Evolutionary conservation across 2,888 invertebrate species (phyloP).

Genomic region (Spicauda simplicius): DNA sequence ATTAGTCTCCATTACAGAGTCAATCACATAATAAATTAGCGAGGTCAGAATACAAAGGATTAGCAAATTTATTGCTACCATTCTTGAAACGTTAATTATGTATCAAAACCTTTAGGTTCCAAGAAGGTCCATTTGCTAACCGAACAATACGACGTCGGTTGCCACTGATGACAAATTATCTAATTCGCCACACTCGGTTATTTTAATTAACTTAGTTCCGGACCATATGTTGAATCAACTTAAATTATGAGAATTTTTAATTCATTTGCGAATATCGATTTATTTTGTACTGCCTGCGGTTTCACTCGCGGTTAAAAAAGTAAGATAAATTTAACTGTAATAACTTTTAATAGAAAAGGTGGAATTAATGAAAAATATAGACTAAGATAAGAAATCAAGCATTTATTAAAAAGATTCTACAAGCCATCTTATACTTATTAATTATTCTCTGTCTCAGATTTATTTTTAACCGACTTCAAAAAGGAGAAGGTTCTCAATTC

Average conservation of each 20-base stretch:
- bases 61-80: constrained; percentile 57
- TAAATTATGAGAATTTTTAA: background rate
- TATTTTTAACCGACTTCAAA: no score
- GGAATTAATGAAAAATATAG: no score
- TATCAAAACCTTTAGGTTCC: constrained; percentile 53
- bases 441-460: no score
- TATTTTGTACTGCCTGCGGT: no score
- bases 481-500: no score
- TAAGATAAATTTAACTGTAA: no score
- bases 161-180: constrained; percentile 74
- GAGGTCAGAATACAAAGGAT: constrained; percentile 43
- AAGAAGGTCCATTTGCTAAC: constrained; percentile 70
- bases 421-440: no score
- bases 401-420: no score
- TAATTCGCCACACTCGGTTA: constrained; percentile 72
- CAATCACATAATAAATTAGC: constrained; percentile 14
- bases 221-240: constrained; percentile 21
- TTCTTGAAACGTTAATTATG: constrained; percentile 49
- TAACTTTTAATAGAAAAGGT: no score
- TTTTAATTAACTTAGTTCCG: constrained; percentile 63
- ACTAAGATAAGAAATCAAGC: no score
- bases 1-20: constrained; percentile 25
- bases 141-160: constrained; percentile 57
- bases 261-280: constrained; percentile 10
- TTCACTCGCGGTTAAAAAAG: no score